A percentile compares a stretch with the other conserved stretches of the same genome.
These are phyloP conservation scores for Pomacea canaliculata DNA, from an alignment of 2,888 invertebrate genomes.

Conservation along the genomic window DNA sequence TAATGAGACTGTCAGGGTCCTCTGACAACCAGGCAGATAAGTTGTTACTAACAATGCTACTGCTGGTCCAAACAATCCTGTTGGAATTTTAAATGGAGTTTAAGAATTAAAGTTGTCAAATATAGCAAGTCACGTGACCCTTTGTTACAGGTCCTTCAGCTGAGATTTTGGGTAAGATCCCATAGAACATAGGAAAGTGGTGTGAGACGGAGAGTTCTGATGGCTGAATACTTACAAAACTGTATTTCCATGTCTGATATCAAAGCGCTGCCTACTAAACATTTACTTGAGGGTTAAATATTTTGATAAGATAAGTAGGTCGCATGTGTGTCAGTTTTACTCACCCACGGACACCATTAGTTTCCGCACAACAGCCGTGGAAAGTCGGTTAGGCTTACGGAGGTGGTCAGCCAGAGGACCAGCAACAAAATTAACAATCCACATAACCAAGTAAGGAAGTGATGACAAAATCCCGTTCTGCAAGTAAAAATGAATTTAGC, in stretches of 20 bases:
- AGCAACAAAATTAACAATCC: slow-evolving; percentile 82
- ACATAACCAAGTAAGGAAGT: slow-evolving; percentile 89
- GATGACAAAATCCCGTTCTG: slow-evolving; percentile 89
- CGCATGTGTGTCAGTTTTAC: neutral
- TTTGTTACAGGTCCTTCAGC: too few species aligned
- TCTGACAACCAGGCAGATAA: slow-evolving; percentile 34
- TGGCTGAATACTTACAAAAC: neutral
- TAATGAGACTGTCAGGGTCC: slow-evolving; percentile 43
- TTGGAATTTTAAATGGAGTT: neutral
- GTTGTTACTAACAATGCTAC: slow-evolving; percentile 11
- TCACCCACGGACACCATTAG: slow-evolving; percentile 45
- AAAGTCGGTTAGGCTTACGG: slow-evolving; percentile 66
- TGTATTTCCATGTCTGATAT: neutral
- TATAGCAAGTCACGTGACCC: too few species aligned
- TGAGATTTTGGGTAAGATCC: too few species aligned
- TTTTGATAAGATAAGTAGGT: too few species aligned
- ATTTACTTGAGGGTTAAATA: too few species aligned
- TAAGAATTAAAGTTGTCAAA: too few species aligned
- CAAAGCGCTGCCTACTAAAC: too few species aligned
- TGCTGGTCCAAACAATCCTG: slow-evolving; percentile 48
- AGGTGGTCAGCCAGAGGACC: slow-evolving; percentile 89
- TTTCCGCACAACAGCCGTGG: slow-evolving; percentile 42
- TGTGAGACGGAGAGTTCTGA: neutral
- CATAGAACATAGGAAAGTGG: neutral
- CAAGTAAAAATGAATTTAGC: neutral